Conservation (phyloP, 2,113 vertebrate genomes). For the Archocentrus centrarchus region DNA sequence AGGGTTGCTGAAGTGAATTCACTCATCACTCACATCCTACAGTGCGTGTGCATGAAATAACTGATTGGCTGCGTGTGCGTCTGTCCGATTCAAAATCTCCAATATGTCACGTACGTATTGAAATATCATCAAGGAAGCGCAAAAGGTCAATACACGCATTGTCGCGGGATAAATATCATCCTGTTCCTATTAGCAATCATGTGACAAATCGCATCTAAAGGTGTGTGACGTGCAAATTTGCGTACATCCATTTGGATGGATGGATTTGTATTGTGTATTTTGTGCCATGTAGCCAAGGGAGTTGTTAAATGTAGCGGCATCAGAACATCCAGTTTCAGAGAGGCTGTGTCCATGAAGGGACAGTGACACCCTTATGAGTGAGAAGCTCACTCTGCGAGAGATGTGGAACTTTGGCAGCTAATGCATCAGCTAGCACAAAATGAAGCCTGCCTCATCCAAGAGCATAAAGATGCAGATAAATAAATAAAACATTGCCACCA, state of each 20-base stretch:
- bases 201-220: not conserved
- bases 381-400: slow-evolving; percentile 50
- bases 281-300: slow-evolving; percentile 9
- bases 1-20: not conserved
- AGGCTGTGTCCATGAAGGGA: slow-evolving; percentile 40
- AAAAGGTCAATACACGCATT: slow-evolving; percentile 5
- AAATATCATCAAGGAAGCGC: not conserved
- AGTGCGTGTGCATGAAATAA: slow-evolving; percentile 30
- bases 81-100: slow-evolving; percentile 3
- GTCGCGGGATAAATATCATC: slow-evolving; percentile 9
- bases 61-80: slow-evolving; percentile 37
- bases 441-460: slow-evolving; percentile 64
- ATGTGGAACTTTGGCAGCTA: slow-evolving; percentile 47
- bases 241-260: not conserved
- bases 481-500: slow-evolving; percentile 78
- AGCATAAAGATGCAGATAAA: slow-evolving; percentile 69
- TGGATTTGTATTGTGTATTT: slow-evolving; percentile 18
- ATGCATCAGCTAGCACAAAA: slow-evolving; percentile 66
- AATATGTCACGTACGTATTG: slow-evolving; percentile 16
- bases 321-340: slow-evolving; percentile 47
- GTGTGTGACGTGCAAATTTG: not conserved
- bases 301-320: slow-evolving; percentile 62
- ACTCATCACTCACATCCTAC: slow-evolving; percentile 23
- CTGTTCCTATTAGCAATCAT: not conserved
- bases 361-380: slow-evolving; percentile 39